Evolutionary conservation across 2,888 invertebrate species (phyloP).

Genomic region (Drosophila meridionalis): DNA sequence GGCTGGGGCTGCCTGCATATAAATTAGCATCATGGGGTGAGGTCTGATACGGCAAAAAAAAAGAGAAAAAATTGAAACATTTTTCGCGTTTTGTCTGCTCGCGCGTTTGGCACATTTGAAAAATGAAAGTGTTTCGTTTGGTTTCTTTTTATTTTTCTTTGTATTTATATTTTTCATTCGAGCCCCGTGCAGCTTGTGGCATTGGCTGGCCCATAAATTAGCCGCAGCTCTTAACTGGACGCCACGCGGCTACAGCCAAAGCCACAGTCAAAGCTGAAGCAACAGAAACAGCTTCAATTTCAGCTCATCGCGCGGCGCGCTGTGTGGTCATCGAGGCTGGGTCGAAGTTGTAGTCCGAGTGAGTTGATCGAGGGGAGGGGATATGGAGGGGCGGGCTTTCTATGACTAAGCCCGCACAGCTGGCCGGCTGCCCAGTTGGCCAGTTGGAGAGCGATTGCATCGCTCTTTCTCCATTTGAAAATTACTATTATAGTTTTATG

Average conservation of each 20-base stretch:
- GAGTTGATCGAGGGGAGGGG: slow-evolving; percentile 8
- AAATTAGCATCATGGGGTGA: slow-evolving; percentile 80
- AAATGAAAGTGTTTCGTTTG: slow-evolving; percentile 75
- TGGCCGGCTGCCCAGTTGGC: slow-evolving; percentile 67
- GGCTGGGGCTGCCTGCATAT: slow-evolving; percentile 60
- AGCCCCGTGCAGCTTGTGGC: slow-evolving; percentile 72
- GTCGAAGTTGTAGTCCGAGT: slow-evolving; percentile 21
- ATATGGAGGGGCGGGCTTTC: slow-evolving; percentile 56
- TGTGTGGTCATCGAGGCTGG: slow-evolving; percentile 67
- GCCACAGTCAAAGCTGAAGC: slow-evolving; percentile 22
- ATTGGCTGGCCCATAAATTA: slow-evolving; percentile 76
- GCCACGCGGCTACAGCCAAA: slow-evolving; percentile 55
- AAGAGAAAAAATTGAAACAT: slow-evolving; percentile 58
- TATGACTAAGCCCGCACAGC: slow-evolving; percentile 78
- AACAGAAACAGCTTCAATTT: slow-evolving; percentile 39
- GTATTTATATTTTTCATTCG: slow-evolving; percentile 40
- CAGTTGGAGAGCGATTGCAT: slow-evolving; percentile 62
- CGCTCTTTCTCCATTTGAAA: slow-evolving; percentile 77
- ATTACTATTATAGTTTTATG: slow-evolving; percentile 81
- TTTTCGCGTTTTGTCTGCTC: slow-evolving; percentile 51
- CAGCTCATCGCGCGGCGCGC: slow-evolving; percentile 56
- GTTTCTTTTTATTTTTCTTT: slow-evolving; percentile 51
- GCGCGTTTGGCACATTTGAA: slow-evolving; percentile 57
- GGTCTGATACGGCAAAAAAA: slow-evolving; percentile 58
- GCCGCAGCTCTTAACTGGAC: slow-evolving; percentile 69